Evolutionary conservation across 2,797 vertebrate species (phyloP).

Genomic region (Lacerta agilis): DNA sequence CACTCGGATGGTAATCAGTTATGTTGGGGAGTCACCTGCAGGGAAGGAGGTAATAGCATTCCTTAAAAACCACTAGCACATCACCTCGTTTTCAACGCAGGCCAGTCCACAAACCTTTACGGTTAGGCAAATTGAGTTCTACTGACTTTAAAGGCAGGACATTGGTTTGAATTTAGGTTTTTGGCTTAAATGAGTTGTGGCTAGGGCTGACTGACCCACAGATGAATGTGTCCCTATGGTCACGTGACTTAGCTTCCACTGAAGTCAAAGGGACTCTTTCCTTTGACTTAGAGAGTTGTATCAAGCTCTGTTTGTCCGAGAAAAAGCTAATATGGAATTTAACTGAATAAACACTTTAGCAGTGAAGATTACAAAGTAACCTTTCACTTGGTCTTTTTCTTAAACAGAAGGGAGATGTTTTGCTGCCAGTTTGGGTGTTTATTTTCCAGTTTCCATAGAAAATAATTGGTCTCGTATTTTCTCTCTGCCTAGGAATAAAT

Average conservation of each 20-base stretch:
- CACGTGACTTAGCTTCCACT: slow-evolving; percentile 28
- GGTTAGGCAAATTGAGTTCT: slow-evolving; percentile 2
- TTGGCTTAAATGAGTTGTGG: slow-evolving; percentile 14
- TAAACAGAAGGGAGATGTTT: slow-evolving; percentile 57
- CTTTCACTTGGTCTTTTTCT: slow-evolving; percentile 58
- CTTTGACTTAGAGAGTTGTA: slow-evolving; percentile 33
- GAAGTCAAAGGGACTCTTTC: slow-evolving; percentile 45
- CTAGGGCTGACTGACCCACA: not conserved
- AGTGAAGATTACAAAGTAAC: slow-evolving; percentile 67
- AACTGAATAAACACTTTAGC: slow-evolving; percentile 72
- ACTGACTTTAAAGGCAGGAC: not conserved
- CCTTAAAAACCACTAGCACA: not conserved
- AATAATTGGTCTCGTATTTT: slow-evolving; percentile 78
- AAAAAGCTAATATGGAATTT: slow-evolving; percentile 61
- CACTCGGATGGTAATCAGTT: not conserved
- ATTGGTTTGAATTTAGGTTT: not conserved
- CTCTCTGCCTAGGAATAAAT: slow-evolving; percentile 78
- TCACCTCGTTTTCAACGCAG: not conserved
- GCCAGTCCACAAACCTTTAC: not conserved
- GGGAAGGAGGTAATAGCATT: not conserved
- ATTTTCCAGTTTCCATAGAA: slow-evolving; percentile 82
- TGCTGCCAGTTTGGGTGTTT: slow-evolving; percentile 74
- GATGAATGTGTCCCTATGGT: not conserved
- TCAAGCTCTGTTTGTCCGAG: slow-evolving; percentile 29
- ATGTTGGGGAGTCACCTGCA: not conserved